Conservation (phyloP, 1,140 invertebrate genomes). For the Drosophila yakuba region DNA sequence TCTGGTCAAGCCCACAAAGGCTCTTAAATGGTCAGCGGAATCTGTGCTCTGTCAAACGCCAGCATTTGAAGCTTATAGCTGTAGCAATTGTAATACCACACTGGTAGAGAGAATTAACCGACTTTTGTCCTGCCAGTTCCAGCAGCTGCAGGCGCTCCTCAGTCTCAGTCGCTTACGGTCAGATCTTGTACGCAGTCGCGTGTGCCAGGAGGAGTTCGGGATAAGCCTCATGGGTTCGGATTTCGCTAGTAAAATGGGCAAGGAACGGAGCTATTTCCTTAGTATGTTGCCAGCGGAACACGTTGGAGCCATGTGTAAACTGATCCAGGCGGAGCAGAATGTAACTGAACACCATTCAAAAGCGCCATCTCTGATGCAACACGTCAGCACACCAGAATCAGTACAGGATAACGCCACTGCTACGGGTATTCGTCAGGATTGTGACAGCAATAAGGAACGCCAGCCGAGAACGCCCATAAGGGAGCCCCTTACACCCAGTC, state of each 20-base stretch:
- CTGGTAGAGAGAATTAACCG: slow-evolving; percentile 66
- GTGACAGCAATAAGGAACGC: not conserved
- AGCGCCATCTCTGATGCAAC: slow-evolving; percentile 4
- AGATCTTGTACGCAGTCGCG: slow-evolving; percentile 61
- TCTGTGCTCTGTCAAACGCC: slow-evolving; percentile 63
- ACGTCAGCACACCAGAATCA: slow-evolving; percentile 17
- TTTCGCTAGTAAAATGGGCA: slow-evolving; percentile 46
- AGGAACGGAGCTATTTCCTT: slow-evolving; percentile 85
- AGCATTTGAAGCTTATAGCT: slow-evolving; percentile 53
- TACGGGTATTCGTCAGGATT: slow-evolving; percentile 18
- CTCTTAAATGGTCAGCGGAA: slow-evolving; percentile 40
- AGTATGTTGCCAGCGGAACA: slow-evolving; percentile 88
- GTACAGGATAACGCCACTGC: slow-evolving; percentile 39
- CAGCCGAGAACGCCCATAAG: not conserved
- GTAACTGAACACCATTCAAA: slow-evolving; percentile 2
- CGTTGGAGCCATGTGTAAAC: slow-evolving; percentile 89
- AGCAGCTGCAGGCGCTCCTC: slow-evolving; percentile 62
- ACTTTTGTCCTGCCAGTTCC: slow-evolving; percentile 67
- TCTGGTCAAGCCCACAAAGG: slow-evolving; percentile 88
- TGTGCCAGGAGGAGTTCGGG: slow-evolving; percentile 63
- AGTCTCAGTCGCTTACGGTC: slow-evolving; percentile 42
- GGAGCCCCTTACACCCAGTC: slow-evolving; percentile 4
- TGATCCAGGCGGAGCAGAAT: slow-evolving; percentile 51
- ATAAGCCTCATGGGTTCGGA: slow-evolving; percentile 27
- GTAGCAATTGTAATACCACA: slow-evolving; percentile 59